Evolutionary conservation across 2,797 vertebrate genomes (phyloP), one percentile per base, ranked within the genome.

Genomic region (Tangara arthus): DNA sequence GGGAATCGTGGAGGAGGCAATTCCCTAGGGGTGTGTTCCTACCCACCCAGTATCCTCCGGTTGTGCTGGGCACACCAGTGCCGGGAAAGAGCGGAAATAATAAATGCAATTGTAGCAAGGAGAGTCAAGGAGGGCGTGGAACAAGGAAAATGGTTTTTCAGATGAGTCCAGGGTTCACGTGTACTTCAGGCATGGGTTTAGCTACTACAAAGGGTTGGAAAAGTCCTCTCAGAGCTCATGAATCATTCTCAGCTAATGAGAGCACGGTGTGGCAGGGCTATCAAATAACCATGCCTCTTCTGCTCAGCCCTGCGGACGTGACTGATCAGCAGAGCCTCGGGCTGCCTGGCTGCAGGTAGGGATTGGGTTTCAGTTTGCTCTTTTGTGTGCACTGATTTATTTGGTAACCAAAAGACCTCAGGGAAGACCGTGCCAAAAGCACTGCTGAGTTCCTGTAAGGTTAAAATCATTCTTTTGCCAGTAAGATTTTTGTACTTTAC

Each of bases 181-280:
- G n/a, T 60, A 42, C 82, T 88, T 77, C 39, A 75, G 77, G 32
- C 57, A 52, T 6, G 57, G 37, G 11, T 92, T 94, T 44, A 76
- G 59, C 50, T 50, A 17, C 57, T 70, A 12, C 19, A 3, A 79
- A 71, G 70, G 46, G 61, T 4, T 92, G 79, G 60, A 55, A 92
- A 92, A 85, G 82, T 59, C 71, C 87, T 70, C 71, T 91, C 82
- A 39, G 87, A 73, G 35, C 68, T 92, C 65, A 65, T 89, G 91
- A 95, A 91, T 95, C 92, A 92, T 70, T 91, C 82, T 42, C 76
- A 95, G 56, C 88, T 94, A 78, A 87, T 28, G 81, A 95, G 91
- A 88, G 81, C 82, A 86, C 92, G 24, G 12, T 32, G 60, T 55
- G 66, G 81, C 35, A 87, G 37, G 21, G 83, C 79, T 90, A 87